phyloP scores from a whole-genome alignment of 2,797 vertebrate species.

The Rhinoraja longicauda region DNA sequence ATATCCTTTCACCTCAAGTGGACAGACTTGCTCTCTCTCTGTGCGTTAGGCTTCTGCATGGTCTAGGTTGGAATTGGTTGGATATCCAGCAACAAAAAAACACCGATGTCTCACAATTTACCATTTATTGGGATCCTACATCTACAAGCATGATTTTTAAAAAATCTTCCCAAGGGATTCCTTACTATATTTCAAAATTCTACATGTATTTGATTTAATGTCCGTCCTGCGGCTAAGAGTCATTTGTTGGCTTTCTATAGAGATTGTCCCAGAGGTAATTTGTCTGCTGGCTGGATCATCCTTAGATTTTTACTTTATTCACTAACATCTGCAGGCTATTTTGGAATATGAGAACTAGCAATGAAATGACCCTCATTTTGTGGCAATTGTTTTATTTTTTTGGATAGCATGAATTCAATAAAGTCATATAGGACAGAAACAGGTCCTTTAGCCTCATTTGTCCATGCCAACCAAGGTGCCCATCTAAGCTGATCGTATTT shows the following conservation, averaged over 20 bases:
- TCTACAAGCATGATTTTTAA: too few relatives aligned
- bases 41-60: neutral
- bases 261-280: neutral
- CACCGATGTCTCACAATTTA: neutral
- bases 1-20: neutral
- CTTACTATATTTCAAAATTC: too few relatives aligned
- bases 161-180: too few relatives aligned
- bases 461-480: too few relatives aligned
- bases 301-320: neutral
- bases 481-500: too few relatives aligned
- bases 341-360: neutral
- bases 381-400: neutral
- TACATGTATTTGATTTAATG: neutral
- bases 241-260: neutral
- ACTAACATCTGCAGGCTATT: neutral
- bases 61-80: too few relatives aligned
- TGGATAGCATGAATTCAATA: neutral
- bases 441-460: too few relatives aligned
- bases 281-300: neutral
- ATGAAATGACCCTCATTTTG: neutral
- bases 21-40: neutral
- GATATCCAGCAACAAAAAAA: neutral
- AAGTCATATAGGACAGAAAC: neutral
- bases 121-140: neutral
- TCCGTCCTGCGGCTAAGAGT: neutral